phyloP scores from a whole-genome alignment of 2,888 invertebrate species.

The Cremastinae sp. region DNA sequence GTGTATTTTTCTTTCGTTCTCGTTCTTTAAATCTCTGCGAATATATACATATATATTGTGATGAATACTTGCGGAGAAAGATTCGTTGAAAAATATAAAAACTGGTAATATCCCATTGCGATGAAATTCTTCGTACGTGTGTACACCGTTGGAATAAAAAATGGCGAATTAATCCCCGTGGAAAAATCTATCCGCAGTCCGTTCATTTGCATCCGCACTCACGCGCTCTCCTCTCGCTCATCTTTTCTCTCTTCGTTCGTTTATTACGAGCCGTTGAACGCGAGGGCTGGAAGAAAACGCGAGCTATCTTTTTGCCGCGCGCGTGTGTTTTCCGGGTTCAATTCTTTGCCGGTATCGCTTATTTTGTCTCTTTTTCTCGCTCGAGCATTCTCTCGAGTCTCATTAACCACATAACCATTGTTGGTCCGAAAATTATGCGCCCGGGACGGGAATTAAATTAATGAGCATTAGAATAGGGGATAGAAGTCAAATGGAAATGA shows the following conservation, averaged over 20 bases:
- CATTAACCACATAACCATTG: too few relatives aligned
- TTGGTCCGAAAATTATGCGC: too few relatives aligned
- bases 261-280: conserved; percentile 32
- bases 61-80: conserved; percentile 30
- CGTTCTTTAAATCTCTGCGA: too few relatives aligned
- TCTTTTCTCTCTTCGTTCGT: neutral
- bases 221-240: conserved; percentile 19
- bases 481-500: too few relatives aligned
- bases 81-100: conserved; percentile 24
- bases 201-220: conserved; percentile 71
- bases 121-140: conserved; percentile 14
- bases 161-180: conserved; percentile 64
- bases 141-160: conserved; percentile 57
- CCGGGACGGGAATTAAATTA: too few relatives aligned
- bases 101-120: conserved; percentile 40
- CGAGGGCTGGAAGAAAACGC: conserved; percentile 25
- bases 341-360: conserved; percentile 49
- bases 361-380: conserved; percentile 16
- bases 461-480: too few relatives aligned
- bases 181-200: conserved; percentile 63
- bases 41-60: too few relatives aligned
- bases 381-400: too few relatives aligned
- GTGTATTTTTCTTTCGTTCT: too few relatives aligned
- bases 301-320: conserved; percentile 22
- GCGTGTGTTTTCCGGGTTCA: conserved; percentile 74